Evolutionary conservation across 1,140 invertebrate genomes (phyloP).

Genomic region (Dendrolimus punctatus): DNA sequence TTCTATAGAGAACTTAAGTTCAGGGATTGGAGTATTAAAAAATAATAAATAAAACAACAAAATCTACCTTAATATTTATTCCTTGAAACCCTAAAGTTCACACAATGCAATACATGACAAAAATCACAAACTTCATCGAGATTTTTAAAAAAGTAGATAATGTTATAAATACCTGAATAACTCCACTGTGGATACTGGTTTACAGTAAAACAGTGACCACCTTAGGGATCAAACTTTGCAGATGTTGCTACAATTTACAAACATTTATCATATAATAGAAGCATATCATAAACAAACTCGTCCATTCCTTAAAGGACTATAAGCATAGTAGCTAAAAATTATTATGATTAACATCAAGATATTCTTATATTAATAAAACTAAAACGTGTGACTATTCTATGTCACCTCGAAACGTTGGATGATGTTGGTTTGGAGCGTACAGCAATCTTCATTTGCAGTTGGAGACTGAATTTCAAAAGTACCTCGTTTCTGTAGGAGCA

Average conservation of each 20-base stretch:
- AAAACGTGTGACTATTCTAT: constrained; percentile 45
- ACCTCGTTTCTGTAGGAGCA: constrained; percentile 40
- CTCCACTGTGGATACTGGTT: constrained; percentile 57
- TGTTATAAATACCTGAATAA: constrained; percentile 65
- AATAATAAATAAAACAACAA: constrained; percentile 22
- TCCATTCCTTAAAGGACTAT: constrained; percentile 21
- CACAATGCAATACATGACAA: constrained; percentile 33
- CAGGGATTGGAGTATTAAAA: background rate
- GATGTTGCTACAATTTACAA: constrained; percentile 51
- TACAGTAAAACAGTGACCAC: constrained; percentile 44
- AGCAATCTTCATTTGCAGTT: constrained; percentile 25
- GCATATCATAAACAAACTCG: too few relatives aligned
- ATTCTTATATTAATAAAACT: constrained; percentile 17
- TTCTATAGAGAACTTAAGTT: too few relatives aligned
- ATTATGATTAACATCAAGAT: constrained; percentile 25
- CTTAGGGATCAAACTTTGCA: constrained; percentile 43
- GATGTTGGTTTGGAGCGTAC: constrained; percentile 12
- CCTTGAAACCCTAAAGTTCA: constrained; percentile 38
- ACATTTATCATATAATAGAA: constrained; percentile 5
- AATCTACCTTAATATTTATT: constrained; percentile 18
- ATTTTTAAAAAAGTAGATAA: constrained; percentile 38
- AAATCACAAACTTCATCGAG: constrained; percentile 31
- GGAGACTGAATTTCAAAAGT: constrained; percentile 55
- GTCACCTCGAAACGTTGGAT: constrained; percentile 56
- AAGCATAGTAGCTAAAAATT: constrained; percentile 38